These are phyloP conservation scores for Procambarus clarkii DNA, from an alignment of 1,140 invertebrate species.

Conservation along the genomic window DNA sequence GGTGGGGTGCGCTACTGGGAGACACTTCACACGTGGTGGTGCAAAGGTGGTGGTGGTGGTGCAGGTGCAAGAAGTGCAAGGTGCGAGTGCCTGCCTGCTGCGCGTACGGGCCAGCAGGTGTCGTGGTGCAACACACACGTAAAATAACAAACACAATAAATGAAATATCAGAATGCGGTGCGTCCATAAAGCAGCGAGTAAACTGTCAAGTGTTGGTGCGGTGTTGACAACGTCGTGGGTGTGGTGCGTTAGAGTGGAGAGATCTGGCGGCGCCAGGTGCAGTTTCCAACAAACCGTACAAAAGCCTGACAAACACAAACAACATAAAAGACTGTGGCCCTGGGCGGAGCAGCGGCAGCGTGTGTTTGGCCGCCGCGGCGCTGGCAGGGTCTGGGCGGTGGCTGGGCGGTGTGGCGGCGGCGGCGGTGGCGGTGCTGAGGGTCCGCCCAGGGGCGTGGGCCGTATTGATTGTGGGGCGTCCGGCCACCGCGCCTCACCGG, in stretches of 20 bases:
- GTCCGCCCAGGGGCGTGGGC: slow-evolving; percentile 69
- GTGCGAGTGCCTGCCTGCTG: slow-evolving; percentile 26
- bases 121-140: slow-evolving; percentile 60
- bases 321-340: slow-evolving; percentile 70
- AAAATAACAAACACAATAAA: slow-evolving; percentile 59
- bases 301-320: slow-evolving; percentile 69
- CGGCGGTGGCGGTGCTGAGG: slow-evolving; percentile 42
- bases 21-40: slow-evolving; percentile 29
- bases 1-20: slow-evolving; percentile 39
- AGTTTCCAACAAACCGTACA: slow-evolving; percentile 67
- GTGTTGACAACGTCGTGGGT: slow-evolving; percentile 30
- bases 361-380: slow-evolving; percentile 68
- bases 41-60: slow-evolving; percentile 23
- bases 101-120: slow-evolving; percentile 31
- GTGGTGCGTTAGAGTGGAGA: slow-evolving; percentile 49
- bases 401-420: slow-evolving; percentile 55
- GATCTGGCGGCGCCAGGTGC: slow-evolving; percentile 62
- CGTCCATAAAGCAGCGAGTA: slow-evolving; percentile 67
- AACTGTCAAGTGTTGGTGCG: slow-evolving; percentile 50
- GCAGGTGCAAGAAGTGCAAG: slow-evolving; percentile 47
- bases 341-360: slow-evolving; percentile 68
- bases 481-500: slow-evolving; percentile 49
- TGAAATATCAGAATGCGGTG: slow-evolving; percentile 65
- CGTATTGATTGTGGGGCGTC: slow-evolving; percentile 68
- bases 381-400: slow-evolving; percentile 69